Conservation (phyloP, 2,113 vertebrate genomes). For the Chaetodon trifascialis region DNA sequence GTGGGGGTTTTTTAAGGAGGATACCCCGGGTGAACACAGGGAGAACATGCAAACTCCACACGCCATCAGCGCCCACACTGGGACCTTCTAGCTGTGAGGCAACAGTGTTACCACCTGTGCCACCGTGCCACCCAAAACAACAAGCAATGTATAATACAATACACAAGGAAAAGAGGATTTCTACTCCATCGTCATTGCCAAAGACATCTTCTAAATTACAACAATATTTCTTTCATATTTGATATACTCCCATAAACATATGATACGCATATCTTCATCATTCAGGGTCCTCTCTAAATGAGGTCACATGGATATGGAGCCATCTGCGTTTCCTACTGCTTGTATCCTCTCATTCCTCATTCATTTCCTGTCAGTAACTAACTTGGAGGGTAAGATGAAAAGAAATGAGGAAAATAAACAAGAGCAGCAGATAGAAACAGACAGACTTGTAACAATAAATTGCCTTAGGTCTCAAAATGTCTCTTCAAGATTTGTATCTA, state of each 20-base stretch:
- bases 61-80: no score
- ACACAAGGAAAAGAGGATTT: background rate
- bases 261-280: background rate
- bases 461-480: background rate
- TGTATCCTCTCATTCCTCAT: background rate
- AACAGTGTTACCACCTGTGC: no score
- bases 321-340: slow-evolving; percentile 5
- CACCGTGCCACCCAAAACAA: no score
- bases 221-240: background rate
- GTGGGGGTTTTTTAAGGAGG: no score
- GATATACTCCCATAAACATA: background rate
- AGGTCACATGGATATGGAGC: background rate
- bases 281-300: background rate
- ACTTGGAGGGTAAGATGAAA: background rate
- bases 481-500: background rate
- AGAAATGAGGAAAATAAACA: background rate
- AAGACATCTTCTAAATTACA: background rate
- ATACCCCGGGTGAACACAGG: no score
- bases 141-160: background rate
- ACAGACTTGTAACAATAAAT: slow-evolving; percentile 9
- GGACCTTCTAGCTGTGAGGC: no score
- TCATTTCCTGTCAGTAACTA: background rate
- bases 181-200: background rate
- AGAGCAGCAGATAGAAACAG: background rate
- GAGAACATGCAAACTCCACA: no score